These are phyloP conservation scores for Panzeria rudis DNA, from an alignment of 2,888 invertebrate genomes.

Conservation along the genomic window DNA sequence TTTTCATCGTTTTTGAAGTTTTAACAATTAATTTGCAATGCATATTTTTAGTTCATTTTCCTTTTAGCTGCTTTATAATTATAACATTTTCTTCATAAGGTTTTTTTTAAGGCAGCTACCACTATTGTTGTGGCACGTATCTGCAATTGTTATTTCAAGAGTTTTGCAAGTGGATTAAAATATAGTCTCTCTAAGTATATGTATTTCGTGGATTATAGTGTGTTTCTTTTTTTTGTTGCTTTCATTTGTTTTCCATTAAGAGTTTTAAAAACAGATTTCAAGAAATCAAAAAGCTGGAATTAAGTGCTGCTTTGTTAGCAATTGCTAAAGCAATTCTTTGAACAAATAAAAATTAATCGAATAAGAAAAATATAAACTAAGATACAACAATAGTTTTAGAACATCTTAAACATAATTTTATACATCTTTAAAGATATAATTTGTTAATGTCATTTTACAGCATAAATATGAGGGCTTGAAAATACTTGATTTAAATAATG, in stretches of 20 bases:
- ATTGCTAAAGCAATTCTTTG: slow-evolving; percentile 8
- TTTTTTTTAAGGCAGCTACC: no score
- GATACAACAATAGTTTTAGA: not conserved
- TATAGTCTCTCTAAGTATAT: slow-evolving; percentile 18
- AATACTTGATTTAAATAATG: no score
- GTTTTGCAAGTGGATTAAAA: slow-evolving; percentile 68
- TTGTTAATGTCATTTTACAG: no score
- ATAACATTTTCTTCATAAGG: slow-evolving; percentile 8
- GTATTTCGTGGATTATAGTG: slow-evolving; percentile 27
- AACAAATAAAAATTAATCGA: not conserved
- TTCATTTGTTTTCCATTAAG: slow-evolving; percentile 40
- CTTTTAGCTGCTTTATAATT: slow-evolving; percentile 18
- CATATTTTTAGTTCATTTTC: not conserved
- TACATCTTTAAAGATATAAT: no score
- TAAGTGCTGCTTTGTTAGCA: slow-evolving; percentile 41
- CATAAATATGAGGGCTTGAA: no score
- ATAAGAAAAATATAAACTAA: not conserved
- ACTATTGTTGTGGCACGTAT: slow-evolving; percentile 33
- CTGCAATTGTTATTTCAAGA: slow-evolving; percentile 63
- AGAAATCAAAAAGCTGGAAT: slow-evolving; percentile 57
- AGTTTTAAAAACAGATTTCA: slow-evolving; percentile 45
- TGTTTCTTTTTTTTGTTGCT: slow-evolving; percentile 12
- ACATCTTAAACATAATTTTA: not conserved
- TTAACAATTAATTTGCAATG: slow-evolving; percentile 28
- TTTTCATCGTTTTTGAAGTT: not conserved